Evolutionary conservation across 2,797 vertebrate genomes (phyloP).

Genomic region (Muscicapa comitata): DNA sequence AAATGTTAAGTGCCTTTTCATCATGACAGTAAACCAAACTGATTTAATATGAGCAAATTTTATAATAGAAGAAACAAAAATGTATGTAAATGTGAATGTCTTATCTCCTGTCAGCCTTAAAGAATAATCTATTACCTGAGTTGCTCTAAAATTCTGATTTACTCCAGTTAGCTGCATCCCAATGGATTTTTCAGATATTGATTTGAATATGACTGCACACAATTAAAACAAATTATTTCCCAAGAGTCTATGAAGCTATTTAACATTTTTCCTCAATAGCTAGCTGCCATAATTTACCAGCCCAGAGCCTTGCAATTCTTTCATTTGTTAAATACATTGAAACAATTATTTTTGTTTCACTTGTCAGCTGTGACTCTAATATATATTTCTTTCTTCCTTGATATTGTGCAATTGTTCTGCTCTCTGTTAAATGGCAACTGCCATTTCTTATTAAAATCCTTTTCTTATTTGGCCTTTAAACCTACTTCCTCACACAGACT

Average conservation of each 20-base stretch:
- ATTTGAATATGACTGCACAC: constrained; percentile 51
- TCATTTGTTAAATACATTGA: constrained; percentile 15
- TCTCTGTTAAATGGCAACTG: neutral
- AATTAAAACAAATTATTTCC: constrained; percentile 56
- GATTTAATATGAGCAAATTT: neutral
- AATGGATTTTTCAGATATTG: constrained; percentile 31
- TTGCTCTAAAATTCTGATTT: constrained; percentile 37
- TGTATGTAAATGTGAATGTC: neutral
- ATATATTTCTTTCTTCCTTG: neutral
- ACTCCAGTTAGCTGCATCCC: constrained; percentile 30
- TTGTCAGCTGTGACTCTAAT: neutral
- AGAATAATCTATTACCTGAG: neutral
- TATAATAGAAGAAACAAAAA: neutral
- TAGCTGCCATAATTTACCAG: constrained; percentile 14
- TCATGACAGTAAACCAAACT: neutral
- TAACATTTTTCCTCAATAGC: constrained; percentile 28
- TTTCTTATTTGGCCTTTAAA: neutral
- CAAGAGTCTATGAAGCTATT: constrained; percentile 38
- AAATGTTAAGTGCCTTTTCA: neutral
- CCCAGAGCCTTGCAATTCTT: neutral
- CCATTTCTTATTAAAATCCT: neutral
- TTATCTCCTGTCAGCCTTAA: constrained; percentile 19
- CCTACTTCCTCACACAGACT: neutral
- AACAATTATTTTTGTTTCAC: constrained; percentile 21
- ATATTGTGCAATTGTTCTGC: neutral